Base-by-base conservation (phyloP, 2,797 vertebrate genomes). In the Microchirus variegatus region DNA sequence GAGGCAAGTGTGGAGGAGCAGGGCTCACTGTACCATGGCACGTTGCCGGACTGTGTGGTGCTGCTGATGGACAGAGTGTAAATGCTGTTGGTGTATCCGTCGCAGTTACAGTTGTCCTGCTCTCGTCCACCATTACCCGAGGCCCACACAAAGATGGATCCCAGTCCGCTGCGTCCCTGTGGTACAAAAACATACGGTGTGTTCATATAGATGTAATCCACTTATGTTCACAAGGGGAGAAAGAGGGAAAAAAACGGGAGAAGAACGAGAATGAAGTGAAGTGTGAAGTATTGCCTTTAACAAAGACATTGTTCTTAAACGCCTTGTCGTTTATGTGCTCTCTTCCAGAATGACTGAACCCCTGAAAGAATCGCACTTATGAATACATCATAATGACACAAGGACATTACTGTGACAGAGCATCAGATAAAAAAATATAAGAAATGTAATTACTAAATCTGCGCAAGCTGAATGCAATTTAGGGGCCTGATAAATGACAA, bases 31-130 rank as follows among this genome's bases (percentile, higher is more conserved):
- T 99, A 99, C 97, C 97, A 99, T 36, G 97, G 97, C 85, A 99
- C 97, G 0, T 94, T 97, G 69, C 97, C 96, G 0, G 94, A 90
- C 90, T 98, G 96, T 0, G 96, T 98, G 89, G 95, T 96, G 82
- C 97, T 99, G 93, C 97, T 98, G 90, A 99, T 98, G 89, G 97
- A 99, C 78, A 99, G 91, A 0, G 97, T 99, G 91, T 98, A 97
- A 85, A 99, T 98, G 90, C 97, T 99, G 92, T 99, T 99, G 89
- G 97, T 99, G 93, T 99, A 99, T 82, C 97, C 97, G 0, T 99
- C 97, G 2, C 97, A 99, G 93, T 99, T 99, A 77, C 97, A 99
- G 93, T 94, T 99, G 94, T 99, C 97, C 11, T 95, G 94, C 64
- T 98, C 96, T 0, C 95, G 93, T 62, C 97, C 97, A 9, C 97